phyloP scores from a whole-genome alignment of 2,797 vertebrate species.

The Discoglossus pictus region DNA sequence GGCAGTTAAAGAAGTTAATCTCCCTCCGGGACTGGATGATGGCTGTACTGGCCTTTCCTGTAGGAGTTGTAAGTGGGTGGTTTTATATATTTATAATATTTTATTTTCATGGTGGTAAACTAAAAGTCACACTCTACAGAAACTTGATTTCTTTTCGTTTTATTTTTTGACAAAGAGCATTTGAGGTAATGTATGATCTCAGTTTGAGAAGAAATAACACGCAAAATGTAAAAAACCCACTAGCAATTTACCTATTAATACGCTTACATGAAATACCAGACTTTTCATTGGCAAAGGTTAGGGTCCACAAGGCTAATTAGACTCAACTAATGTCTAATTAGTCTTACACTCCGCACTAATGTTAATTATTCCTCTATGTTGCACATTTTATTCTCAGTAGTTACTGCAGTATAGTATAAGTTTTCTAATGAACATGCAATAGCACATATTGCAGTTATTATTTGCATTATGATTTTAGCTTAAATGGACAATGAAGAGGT shows the following conservation, averaged over 20 bases:
- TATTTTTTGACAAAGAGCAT: too few relatives aligned
- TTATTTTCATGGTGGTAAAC: slow-evolving; percentile 28
- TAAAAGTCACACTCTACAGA: background rate
- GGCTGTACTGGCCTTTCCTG: slow-evolving; percentile 92
- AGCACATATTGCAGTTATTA: too few relatives aligned
- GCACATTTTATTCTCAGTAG: too few relatives aligned
- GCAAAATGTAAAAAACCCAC: background rate
- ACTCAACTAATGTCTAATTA: too few relatives aligned
- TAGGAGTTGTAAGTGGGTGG: slow-evolving; percentile 86
- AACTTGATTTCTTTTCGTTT: too few relatives aligned
- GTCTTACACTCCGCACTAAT: too few relatives aligned
- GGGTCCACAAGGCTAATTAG: background rate
- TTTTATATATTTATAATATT: background rate
- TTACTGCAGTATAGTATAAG: too few relatives aligned
- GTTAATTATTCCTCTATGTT: too few relatives aligned
- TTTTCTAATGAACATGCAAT: too few relatives aligned
- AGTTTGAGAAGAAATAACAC: background rate
- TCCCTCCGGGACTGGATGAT: slow-evolving; percentile 93
- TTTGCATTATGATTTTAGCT: too few relatives aligned
- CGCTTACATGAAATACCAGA: background rate
- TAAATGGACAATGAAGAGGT: too few relatives aligned
- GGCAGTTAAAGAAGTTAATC: slow-evolving; percentile 91
- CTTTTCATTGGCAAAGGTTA: background rate
- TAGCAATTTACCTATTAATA: too few relatives aligned
- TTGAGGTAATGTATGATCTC: background rate